Evolutionary conservation across 2,888 invertebrate species (phyloP), one percentile per base, ranked within the genome.

Genomic region (Tanypteryx hageni): DNA sequence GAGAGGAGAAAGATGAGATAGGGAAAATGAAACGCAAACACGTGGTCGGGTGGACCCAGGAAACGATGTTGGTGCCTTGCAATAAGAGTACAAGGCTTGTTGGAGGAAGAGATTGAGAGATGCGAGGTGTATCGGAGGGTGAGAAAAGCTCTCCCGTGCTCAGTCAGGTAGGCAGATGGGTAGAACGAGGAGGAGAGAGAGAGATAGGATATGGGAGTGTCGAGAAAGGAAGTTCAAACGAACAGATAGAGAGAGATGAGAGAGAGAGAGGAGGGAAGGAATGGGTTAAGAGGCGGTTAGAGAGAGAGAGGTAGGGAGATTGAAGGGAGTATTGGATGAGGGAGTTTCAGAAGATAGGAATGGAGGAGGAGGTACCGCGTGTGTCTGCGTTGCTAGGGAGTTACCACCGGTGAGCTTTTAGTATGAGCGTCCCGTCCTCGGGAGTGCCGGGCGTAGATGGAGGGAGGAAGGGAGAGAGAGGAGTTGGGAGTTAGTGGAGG

Each of bases 21-120:
- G 22, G 22, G 85, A 85, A n/a, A 85, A 57, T 85, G 58, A 85
- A 22, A 85, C 85, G 85, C 85, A 22, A 59, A 22, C 85, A 85
- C 18, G 59, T 22, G 85, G 85, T 85, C 58, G 56, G 58, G 11
- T 22, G 85, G 85, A 85, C 59, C 59, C 59, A 16, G 13, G 44
- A 13, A 7, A 8, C 13, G 27, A 59, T 22, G 11, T 59, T 5
- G 7, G 22, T 58, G 13, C 58, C 27, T 27, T 22, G 85, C 31
- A 86, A 61, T 86, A 59, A 61, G 59, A 86, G 59, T 59, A 16
- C 59, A 22, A 31, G 61, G 61, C 31, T 59, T 27, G 27, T 61
- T 18, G 2, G 61, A 86, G 16, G 16, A 7, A 7, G 31, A 61
- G 85, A 44, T 44, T 44, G 44, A 27, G 85, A 16, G 22, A 27